Evolutionary conservation across 1,140 invertebrate species (phyloP), one percentile per base, ranked within the genome.

Genomic region (Notospermus geniculatus): DNA sequence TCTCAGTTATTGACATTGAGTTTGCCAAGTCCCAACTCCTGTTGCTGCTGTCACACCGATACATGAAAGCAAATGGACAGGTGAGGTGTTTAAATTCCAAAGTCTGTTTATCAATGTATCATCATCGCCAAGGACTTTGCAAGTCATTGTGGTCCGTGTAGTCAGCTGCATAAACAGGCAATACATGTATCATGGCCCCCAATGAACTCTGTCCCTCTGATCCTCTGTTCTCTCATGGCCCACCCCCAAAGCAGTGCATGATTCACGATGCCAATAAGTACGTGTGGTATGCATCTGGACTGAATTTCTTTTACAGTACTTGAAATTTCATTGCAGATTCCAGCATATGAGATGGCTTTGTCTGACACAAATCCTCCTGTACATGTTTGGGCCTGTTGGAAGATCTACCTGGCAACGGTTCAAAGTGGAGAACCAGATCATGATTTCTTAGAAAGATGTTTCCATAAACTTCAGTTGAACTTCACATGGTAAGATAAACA

Each of bases 51-150:
- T 60, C 77, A 32, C 80, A 83, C 55, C 78, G 80, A 73, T 83
- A 83, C 67, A 79, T 82, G 80, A 78, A 82, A 64, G 80, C 80
- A 36, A 81, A 81, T 67, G 82, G 81, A 43, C 80, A 83, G 77
- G 79, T 83, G 58, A 66, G n/a, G n/a, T n/a, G n/a, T 36, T 27
- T 52, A 25, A n/a, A 17, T 5, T 28, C 19, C 17, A 25, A 36
- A 41, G 43, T 53, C 0, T n/a, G 15, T 1, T 22, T 36, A 13
- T 22, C n/a, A 2, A 23, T 19, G 32, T n/a, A 41, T 5, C 41
- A 19, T 36, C 19, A 5, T 36, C 29, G 19, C 15, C 41, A 9
- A 15, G 2, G n/a, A n/a, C n/a, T n/a, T n/a, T n/a, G n/a, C n/a
- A n/a, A n/a, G n/a, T n/a, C n/a, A n/a, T n/a, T n/a, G n/a, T n/a